These are phyloP conservation scores for Caiman crocodilus DNA, from an alignment of 2,797 vertebrate genomes.

Conservation along the genomic window DNA sequence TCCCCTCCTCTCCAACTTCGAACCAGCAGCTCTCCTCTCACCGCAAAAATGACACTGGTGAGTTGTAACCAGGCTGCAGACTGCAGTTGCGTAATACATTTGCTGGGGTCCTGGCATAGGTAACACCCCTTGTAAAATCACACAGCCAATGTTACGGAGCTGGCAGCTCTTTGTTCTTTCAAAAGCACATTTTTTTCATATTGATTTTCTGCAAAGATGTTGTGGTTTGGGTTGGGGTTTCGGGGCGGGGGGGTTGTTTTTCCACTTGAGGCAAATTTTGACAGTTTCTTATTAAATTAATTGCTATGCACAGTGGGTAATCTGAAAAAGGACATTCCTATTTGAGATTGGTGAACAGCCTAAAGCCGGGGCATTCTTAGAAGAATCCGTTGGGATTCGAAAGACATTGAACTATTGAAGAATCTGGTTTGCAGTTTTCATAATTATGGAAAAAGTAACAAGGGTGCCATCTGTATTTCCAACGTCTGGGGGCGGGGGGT, in stretches of 20 bases:
- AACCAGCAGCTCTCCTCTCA: constrained; percentile 5
- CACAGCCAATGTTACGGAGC: neutral
- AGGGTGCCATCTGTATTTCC: neutral
- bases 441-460: neutral
- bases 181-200: neutral
- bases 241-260: neutral
- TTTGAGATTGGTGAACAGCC: neutral
- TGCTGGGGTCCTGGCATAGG: neutral
- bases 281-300: neutral
- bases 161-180: neutral
- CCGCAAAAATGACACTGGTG: neutral
- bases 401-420: neutral
- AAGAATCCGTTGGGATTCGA: neutral
- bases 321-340: neutral
- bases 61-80: neutral
- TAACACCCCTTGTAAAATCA: neutral
- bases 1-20: neutral
- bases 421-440: neutral
- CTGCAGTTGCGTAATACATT: neutral
- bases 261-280: neutral
- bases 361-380: neutral
- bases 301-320: neutral
- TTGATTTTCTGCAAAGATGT: neutral
- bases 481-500: neutral
- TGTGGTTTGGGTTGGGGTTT: neutral